phyloP scores from a whole-genome alignment of 2,797 vertebrate species.

The Champsocephalus gunnari region DNA sequence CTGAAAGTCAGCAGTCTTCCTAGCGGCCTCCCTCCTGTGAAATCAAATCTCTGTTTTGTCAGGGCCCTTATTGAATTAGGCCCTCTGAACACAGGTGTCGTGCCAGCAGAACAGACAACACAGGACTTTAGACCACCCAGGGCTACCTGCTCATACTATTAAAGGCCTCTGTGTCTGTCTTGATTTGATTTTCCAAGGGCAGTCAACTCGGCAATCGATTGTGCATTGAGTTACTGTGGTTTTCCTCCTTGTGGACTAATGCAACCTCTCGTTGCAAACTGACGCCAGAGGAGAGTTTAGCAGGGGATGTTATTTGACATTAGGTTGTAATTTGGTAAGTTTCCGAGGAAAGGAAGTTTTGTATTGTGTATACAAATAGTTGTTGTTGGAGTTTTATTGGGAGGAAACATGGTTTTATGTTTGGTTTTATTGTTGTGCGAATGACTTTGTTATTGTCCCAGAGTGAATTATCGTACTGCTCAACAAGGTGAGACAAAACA shows the following conservation, averaged over 20 bases:
- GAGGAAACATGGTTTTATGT: not conserved
- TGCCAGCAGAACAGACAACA: conserved; percentile 74
- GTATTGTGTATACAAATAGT: conserved; percentile 2
- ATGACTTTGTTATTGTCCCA: not conserved
- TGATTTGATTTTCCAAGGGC: conserved; percentile 82
- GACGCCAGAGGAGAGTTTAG: conserved; percentile 31
- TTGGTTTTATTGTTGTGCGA: conserved; percentile 24
- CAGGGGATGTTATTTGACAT: conserved; percentile 10
- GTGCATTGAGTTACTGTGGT: conserved; percentile 72
- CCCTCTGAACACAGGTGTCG: conserved; percentile 77
- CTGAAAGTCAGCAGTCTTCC: conserved; percentile 26
- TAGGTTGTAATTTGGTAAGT: conserved; percentile 20
- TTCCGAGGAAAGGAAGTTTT: conserved; percentile 31
- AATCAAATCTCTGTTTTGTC: conserved; percentile 73
- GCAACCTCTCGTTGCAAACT: conserved; percentile 51
- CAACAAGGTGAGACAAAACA: conserved; percentile 24
- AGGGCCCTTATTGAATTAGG: conserved; percentile 80
- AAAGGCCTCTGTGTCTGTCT: conserved; percentile 74
- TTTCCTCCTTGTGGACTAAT: conserved; percentile 74
- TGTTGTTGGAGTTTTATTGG: not conserved
- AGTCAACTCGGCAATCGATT: conserved; percentile 80
- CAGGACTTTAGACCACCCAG: conserved; percentile 72
- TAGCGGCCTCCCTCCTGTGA: conserved; percentile 46
- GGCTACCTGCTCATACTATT: conserved; percentile 79
- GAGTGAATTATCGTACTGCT: not conserved